Base-by-base conservation (phyloP, 2,797 vertebrate species). In the Syngnathus rostellatus region DNA sequence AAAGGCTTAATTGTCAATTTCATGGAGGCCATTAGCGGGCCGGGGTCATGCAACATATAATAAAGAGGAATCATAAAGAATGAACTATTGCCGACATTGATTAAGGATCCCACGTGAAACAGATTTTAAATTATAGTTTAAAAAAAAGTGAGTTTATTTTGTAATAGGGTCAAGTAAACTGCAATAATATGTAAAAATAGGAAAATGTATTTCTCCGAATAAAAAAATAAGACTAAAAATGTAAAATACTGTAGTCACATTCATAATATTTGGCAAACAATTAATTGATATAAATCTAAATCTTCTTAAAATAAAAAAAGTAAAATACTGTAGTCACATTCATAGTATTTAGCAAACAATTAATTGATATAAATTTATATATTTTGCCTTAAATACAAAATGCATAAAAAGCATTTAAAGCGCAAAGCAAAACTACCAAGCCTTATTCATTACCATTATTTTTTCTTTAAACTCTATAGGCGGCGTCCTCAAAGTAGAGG, bases 1-100 rank as follows among this genome's bases (percentile, higher is more conserved):
- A 58, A 58, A 58, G 55, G 14, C 31, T 37, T 58, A 58, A 58
- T 58, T 58, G 55, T 58, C 55, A 58, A 17, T 58, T 58, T 58
- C 6, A 58, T 58, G 31, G 55, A 3, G 25, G 55, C 55, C 55
- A 58, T 58, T 58, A 58, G 16, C 31, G 23, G 14, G 38, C 11
- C 12, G 31, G 21, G 25, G 55, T 58, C 55, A 58, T 17, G 25
- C 55, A 38, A 58, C 55, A 58, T 58, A 37, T 58, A 58, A 38
- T 8, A 58, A 17, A 6, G 53, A 55, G 12, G 53, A 25, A 37
- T 37, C 2, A 38, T 58, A 37, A 8, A 17, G 14, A 58, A 58
- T 58, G 55, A 58, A 58, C 16, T 38, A 38, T 58, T 58, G 31
- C 31, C 31, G 31, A 16, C 14, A 17, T 16, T 58, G 55, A 37